A percentile compares a stretch with the other conserved stretches of the same genome.
Conservation (phyloP, 2,113 vertebrate genomes). For the Odontophorus gujanensis region DNA sequence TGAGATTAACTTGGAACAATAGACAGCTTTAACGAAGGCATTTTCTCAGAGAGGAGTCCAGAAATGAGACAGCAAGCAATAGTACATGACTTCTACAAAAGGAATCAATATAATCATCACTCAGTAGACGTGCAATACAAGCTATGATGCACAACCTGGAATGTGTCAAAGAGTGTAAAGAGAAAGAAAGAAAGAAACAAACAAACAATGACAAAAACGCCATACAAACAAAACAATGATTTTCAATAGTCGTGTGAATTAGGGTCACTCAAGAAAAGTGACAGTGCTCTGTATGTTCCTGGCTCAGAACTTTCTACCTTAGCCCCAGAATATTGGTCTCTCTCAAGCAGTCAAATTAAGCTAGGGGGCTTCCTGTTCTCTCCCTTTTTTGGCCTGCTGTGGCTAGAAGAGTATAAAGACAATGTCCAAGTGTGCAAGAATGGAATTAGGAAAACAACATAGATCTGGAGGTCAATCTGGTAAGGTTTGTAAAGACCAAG, state of each 20-base stretch:
- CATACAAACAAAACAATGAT: not conserved
- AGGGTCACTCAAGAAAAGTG: accelerated
- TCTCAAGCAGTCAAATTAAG: not conserved
- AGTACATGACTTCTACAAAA: not conserved
- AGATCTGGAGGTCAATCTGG: not conserved
- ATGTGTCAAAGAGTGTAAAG: not conserved
- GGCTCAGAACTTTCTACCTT: not conserved
- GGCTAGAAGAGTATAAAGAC: not conserved
- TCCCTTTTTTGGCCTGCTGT: not conserved
- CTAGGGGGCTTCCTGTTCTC: not conserved
- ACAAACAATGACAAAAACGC: not conserved
- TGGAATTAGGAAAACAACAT: not conserved
- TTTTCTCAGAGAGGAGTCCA: not conserved
- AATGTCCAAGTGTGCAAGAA: accelerated
- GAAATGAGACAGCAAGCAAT: not conserved
- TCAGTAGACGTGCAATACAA: not conserved
- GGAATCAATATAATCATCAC: not conserved
- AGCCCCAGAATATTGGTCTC: not conserved
- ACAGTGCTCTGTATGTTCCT: not conserved
- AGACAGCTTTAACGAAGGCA: not conserved
- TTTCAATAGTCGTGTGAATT: not conserved
- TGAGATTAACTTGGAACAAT: not conserved
- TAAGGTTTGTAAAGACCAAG: not conserved
- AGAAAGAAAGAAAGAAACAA: not conserved
- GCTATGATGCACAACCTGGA: not conserved